A percentile compares a stretch with the other conserved stretches of the same genome.
phyloP scores from a whole-genome alignment of 1,140 invertebrate species.

The Dysdera silvatica region DNA sequence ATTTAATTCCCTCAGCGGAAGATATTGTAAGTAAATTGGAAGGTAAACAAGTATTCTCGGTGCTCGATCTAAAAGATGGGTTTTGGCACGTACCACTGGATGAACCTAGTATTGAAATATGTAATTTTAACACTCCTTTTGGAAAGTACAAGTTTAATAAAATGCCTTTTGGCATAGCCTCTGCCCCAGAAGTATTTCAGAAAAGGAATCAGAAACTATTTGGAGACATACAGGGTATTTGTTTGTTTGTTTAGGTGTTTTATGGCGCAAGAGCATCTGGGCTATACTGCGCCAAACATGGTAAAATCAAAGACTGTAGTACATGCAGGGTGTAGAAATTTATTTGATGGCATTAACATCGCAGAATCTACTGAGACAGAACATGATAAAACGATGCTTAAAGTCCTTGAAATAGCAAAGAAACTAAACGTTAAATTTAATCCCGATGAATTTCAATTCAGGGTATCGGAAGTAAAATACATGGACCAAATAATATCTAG shows the following conservation, averaged over 20 bases:
- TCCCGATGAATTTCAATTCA: slow-evolving; percentile 19
- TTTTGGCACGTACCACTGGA: slow-evolving; percentile 14
- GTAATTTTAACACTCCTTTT: slow-evolving; percentile 20
- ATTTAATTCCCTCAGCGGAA: slow-evolving; percentile 1
- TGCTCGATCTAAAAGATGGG: slow-evolving; percentile 5
- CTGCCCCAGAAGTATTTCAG: slow-evolving; percentile 38
- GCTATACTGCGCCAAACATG: too few species aligned
- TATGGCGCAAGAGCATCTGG: too few species aligned
- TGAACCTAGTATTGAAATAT: slow-evolving; percentile 3
- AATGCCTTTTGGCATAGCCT: slow-evolving; percentile 47
- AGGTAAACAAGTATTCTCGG: slow-evolving; percentile 5
- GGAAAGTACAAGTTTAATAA: slow-evolving; percentile 42
- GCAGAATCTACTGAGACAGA: background rate
- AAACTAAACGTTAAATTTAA: slow-evolving; percentile 8
- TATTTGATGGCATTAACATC: slow-evolving; percentile 12
- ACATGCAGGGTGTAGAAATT: slow-evolving; percentile 1
- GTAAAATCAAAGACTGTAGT: too few species aligned
- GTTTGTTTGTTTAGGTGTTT: too few species aligned
- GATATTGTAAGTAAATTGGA: slow-evolving; percentile 2
- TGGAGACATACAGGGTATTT: slow-evolving; percentile 7
- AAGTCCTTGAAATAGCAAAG: slow-evolving; percentile 9
- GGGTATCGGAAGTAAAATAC: slow-evolving; percentile 19
- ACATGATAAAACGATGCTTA: slow-evolving; percentile 1
- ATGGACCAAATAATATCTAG: slow-evolving; percentile 10
- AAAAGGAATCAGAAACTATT: slow-evolving; percentile 15